These are phyloP conservation scores for Nezara viridula DNA, from an alignment of 2,888 invertebrate species.

Conservation along the genomic window DNA sequence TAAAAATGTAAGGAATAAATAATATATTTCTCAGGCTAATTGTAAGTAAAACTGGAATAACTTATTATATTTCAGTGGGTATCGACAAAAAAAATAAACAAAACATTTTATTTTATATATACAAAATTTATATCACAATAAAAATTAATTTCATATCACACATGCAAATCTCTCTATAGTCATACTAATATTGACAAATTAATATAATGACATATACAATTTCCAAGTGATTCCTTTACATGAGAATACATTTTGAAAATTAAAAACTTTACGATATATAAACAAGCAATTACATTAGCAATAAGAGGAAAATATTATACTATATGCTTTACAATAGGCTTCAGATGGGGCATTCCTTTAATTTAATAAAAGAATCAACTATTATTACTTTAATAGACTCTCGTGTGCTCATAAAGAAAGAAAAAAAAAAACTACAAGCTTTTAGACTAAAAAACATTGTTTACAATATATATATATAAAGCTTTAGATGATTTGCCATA, in stretches of 20 bases:
- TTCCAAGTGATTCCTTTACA: not conserved
- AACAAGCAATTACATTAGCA: not conserved
- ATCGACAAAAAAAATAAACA: slow-evolving; percentile 48
- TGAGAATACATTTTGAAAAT: slow-evolving; percentile 10
- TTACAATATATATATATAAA: slow-evolving; percentile 5
- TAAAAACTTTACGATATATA: not conserved
- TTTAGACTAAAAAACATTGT: not conserved
- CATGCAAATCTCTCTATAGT: slow-evolving; percentile 18
- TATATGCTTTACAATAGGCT: not conserved
- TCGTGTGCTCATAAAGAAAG: not conserved
- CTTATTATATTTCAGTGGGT: not conserved
- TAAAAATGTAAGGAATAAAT: slow-evolving; percentile 25
- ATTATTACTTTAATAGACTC: not conserved
- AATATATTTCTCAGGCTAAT: not conserved
- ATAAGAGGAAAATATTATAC: not conserved
- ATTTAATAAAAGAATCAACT: not conserved
- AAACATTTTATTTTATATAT: slow-evolving; percentile 38
- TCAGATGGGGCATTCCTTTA: not conserved
- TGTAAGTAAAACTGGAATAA: not conserved
- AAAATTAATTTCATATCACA: slow-evolving; percentile 42
- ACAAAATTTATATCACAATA: slow-evolving; percentile 47
- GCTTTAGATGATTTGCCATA: not conserved
- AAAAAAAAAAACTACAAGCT: slow-evolving; percentile 14
- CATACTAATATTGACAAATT: slow-evolving; percentile 3
- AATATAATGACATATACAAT: slow-evolving; percentile 14